These are phyloP conservation scores for Muntiacus reevesi DNA, from an alignment of 2,113 vertebrate species.

Conservation along the genomic window DNA sequence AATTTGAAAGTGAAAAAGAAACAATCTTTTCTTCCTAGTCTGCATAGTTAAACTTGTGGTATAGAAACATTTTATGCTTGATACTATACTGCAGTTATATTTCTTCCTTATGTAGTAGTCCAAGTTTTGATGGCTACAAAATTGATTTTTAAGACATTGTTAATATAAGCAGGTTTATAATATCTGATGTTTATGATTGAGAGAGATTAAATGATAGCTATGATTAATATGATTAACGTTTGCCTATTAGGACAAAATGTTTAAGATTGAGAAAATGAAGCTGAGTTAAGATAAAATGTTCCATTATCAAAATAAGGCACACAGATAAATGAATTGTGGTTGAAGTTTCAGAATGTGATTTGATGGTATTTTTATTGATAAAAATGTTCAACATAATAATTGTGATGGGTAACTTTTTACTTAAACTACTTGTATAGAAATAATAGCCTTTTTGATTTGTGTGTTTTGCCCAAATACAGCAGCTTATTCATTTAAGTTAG, in stretches of 20 bases:
- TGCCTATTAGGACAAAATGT: constrained; percentile 7
- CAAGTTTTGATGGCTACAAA: constrained; percentile 18
- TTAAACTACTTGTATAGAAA: not conserved
- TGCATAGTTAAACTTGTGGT: not conserved
- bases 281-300: constrained; percentile 21
- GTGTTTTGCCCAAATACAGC: not conserved
- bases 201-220: constrained; percentile 23
- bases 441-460: not conserved
- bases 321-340: not conserved
- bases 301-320: not conserved
- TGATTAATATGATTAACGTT: constrained; percentile 19
- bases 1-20: constrained; percentile 8
- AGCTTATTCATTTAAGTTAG: not conserved
- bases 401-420: constrained; percentile 4
- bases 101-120: not conserved
- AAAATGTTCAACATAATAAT: not conserved
- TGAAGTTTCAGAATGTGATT: constrained; percentile 1
- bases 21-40: not conserved
- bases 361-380: constrained; percentile 32
- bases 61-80: not conserved
- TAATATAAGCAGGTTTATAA: not conserved
- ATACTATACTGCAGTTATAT: not conserved
- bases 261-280: constrained; percentile 35
- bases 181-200: not conserved
- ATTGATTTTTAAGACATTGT: not conserved